phyloP scores from a whole-genome alignment of 2,888 invertebrate species.

The Cyrtodaria siliqua region DNA sequence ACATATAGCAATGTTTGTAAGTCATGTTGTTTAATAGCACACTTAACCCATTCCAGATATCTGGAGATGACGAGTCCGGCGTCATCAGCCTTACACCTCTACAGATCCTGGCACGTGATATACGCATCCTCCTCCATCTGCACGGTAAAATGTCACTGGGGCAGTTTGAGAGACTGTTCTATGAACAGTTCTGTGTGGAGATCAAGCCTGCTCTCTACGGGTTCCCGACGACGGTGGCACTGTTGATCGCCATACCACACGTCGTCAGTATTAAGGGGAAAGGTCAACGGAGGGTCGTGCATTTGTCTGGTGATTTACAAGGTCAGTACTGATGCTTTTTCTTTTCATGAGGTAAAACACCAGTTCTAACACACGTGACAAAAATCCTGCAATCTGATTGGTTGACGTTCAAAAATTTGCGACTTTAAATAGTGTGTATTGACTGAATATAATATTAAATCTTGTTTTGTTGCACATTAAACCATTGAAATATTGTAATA shows the following conservation, averaged over 20 bases:
- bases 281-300: slow-evolving; percentile 74
- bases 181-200: slow-evolving; percentile 85
- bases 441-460: no score
- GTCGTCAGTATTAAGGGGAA: slow-evolving; percentile 87
- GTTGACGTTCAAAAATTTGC: no score
- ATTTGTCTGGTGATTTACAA: slow-evolving; percentile 68
- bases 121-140: slow-evolving; percentile 87
- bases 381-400: no score
- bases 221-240: slow-evolving; percentile 87
- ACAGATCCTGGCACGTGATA: slow-evolving; percentile 88
- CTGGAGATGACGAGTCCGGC: slow-evolving; percentile 77
- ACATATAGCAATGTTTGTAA: no score
- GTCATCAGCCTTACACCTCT: slow-evolving; percentile 82
- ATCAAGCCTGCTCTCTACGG: slow-evolving; percentile 88
- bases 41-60: no score
- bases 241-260: slow-evolving; percentile 88
- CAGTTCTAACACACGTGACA: no score
- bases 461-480: no score
- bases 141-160: slow-evolving; percentile 86
- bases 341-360: no score
- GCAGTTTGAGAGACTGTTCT: slow-evolving; percentile 78
- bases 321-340: slow-evolving; percentile 59
- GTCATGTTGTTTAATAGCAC: no score
- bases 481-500: no score
- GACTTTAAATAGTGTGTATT: no score